phyloP scores from a whole-genome alignment of 2,113 vertebrate species.

The Casuarius casuarius region DNA sequence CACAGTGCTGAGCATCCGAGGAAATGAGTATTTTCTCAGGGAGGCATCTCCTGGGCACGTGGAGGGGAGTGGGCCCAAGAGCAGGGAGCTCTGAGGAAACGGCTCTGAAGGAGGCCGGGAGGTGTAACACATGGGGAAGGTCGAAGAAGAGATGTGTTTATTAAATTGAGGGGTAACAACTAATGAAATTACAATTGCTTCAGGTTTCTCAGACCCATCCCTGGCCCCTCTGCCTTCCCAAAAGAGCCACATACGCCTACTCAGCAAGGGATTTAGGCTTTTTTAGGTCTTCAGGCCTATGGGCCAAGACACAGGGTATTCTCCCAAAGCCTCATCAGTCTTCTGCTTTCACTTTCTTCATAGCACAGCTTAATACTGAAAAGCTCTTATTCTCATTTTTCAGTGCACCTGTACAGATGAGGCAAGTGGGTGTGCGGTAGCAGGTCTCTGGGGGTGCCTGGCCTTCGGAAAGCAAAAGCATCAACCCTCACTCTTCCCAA shows the following conservation, averaged over 20 bases:
- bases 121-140: neutral
- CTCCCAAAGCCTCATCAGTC: neutral
- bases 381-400: neutral
- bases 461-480: neutral
- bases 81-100: neutral
- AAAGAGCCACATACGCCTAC: neutral
- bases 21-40: neutral
- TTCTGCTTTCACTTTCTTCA: neutral
- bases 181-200: neutral
- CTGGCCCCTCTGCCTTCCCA: neutral
- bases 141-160: neutral
- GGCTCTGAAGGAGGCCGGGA: neutral
- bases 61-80: neutral
- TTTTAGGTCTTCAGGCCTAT: neutral
- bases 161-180: neutral
- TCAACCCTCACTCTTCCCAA: neutral
- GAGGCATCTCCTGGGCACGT: neutral
- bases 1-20: neutral
- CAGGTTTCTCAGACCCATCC: neutral
- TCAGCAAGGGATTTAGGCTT: neutral
- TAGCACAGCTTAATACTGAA: neutral
- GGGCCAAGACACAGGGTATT: neutral
- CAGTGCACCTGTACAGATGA: neutral
- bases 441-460: neutral
- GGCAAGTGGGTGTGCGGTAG: accelerated